Percentiles rank a stretch among this genome's conserved stretches.
phyloP scores from a whole-genome alignment of 2,113 vertebrate species.

The Xiphophorus hellerii region DNA sequence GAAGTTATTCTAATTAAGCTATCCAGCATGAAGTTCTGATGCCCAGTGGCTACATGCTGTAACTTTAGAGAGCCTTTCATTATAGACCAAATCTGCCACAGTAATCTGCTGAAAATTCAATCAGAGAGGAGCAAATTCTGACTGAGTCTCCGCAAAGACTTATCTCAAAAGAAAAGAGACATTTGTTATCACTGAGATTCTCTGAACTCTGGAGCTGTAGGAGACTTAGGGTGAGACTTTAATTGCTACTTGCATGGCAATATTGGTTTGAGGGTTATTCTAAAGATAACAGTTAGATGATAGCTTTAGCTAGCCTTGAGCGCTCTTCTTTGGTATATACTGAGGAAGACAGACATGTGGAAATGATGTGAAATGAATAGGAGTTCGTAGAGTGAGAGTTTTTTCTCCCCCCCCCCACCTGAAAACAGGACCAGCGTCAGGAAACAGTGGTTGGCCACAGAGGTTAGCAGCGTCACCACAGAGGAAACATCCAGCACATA shows the following conservation, averaged over 20 bases:
- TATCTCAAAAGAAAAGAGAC: slow-evolving; percentile 53
- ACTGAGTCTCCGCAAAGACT: slow-evolving; percentile 41
- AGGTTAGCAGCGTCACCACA: not conserved
- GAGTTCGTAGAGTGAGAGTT: slow-evolving; percentile 11
- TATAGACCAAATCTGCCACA: slow-evolving; percentile 32
- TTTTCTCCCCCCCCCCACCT: not conserved
- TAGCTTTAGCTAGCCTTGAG: slow-evolving; percentile 26
- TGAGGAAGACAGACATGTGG: slow-evolving; percentile 19
- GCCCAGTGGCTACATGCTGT: slow-evolving; percentile 15
- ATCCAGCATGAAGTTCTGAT: slow-evolving; percentile 23
- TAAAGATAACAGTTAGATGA: slow-evolving; percentile 64
- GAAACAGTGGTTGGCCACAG: not conserved
- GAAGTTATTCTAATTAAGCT: slow-evolving; percentile 19
- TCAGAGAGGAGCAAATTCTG: slow-evolving; percentile 38
- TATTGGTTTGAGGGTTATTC: slow-evolving; percentile 59
- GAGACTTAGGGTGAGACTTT: slow-evolving; percentile 42
- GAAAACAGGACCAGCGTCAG: not conserved
- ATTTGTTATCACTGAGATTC: slow-evolving; percentile 49
- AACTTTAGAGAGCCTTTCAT: slow-evolving; percentile 37
- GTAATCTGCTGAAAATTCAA: slow-evolving; percentile 63
- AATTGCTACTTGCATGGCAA: slow-evolving; percentile 35
- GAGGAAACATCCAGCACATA: not conserved
- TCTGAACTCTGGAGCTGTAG: slow-evolving; percentile 54
- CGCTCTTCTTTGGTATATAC: slow-evolving; percentile 20
- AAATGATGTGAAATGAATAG: slow-evolving; percentile 17